phyloP scores from a whole-genome alignment of 1,140 invertebrate species.

The Drosophila ogumai region DNA sequence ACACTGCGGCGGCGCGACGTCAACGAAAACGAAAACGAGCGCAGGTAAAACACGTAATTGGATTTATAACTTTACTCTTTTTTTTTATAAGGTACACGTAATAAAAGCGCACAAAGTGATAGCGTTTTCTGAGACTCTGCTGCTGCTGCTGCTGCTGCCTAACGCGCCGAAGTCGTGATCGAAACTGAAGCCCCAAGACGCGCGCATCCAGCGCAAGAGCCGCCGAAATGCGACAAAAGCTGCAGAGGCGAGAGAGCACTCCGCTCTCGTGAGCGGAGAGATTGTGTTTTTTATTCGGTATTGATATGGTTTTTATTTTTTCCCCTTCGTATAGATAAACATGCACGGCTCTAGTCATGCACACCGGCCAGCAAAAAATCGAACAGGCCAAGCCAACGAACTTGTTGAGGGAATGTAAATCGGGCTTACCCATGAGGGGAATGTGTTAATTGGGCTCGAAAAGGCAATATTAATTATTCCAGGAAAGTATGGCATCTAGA shows the following conservation, averaged over 20 bases:
- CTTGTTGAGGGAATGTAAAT: slow-evolving; percentile 38
- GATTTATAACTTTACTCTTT: slow-evolving; percentile 56
- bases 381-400: slow-evolving; percentile 51
- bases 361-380: slow-evolving; percentile 23
- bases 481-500: neutral
- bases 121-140: slow-evolving; percentile 14
- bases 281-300: slow-evolving; percentile 25
- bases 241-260: slow-evolving; percentile 23
- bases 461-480: neutral
- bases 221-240: slow-evolving; percentile 51
- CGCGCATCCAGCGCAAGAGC: slow-evolving; percentile 53
- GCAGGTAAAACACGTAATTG: slow-evolving; percentile 70
- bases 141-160: slow-evolving; percentile 51
- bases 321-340: slow-evolving; percentile 31
- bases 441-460: slow-evolving; percentile 9
- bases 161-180: slow-evolving; percentile 68
- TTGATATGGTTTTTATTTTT: slow-evolving; percentile 43
- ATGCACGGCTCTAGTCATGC: slow-evolving; percentile 47
- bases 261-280: slow-evolving; percentile 10
- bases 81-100: slow-evolving; percentile 46
- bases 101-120: slow-evolving; percentile 48
- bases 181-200: slow-evolving; percentile 70
- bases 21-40: slow-evolving; percentile 18
- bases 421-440: neutral
- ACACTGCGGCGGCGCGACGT: slow-evolving; percentile 21